These are phyloP conservation scores for Sitophilus oryzae DNA, from an alignment of 1,140 invertebrate genomes.

Conservation along the genomic window DNA sequence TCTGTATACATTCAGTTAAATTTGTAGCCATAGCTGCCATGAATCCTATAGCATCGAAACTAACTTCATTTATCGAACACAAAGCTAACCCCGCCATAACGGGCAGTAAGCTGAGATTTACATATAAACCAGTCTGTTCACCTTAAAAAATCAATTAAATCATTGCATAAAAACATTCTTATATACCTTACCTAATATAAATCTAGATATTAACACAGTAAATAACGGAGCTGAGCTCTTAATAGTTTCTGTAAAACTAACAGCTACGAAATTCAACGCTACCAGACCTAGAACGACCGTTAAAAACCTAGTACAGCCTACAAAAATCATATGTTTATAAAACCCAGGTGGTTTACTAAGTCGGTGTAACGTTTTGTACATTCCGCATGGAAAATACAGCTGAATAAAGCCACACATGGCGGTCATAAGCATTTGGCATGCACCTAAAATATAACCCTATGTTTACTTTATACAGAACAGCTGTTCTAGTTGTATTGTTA, in stretches of 20 bases:
- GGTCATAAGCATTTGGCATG: slow-evolving; percentile 74
- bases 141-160: slow-evolving; percentile 45
- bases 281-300: slow-evolving; percentile 72
- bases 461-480: background rate
- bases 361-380: slow-evolving; percentile 58
- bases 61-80: slow-evolving; percentile 78
- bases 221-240: slow-evolving; percentile 82
- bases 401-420: slow-evolving; percentile 71
- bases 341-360: slow-evolving; percentile 64
- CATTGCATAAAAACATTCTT: background rate
- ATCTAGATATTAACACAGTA: slow-evolving; percentile 71
- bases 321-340: slow-evolving; percentile 70
- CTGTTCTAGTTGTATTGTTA: background rate
- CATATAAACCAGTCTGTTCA: slow-evolving; percentile 68
- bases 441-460: slow-evolving; percentile 47
- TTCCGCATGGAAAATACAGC: slow-evolving; percentile 69
- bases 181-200: slow-evolving; percentile 63
- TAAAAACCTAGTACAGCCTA: slow-evolving; percentile 70
- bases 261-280: slow-evolving; percentile 76
- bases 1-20: slow-evolving; percentile 79
- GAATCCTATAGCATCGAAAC: slow-evolving; percentile 73
- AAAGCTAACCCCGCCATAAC: slow-evolving; percentile 80
- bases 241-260: slow-evolving; percentile 82
- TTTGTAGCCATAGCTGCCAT: slow-evolving; percentile 75
- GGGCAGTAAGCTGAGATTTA: slow-evolving; percentile 73